phyloP scores from a whole-genome alignment of 2,113 vertebrate species.

The Sylvietta virens region DNA sequence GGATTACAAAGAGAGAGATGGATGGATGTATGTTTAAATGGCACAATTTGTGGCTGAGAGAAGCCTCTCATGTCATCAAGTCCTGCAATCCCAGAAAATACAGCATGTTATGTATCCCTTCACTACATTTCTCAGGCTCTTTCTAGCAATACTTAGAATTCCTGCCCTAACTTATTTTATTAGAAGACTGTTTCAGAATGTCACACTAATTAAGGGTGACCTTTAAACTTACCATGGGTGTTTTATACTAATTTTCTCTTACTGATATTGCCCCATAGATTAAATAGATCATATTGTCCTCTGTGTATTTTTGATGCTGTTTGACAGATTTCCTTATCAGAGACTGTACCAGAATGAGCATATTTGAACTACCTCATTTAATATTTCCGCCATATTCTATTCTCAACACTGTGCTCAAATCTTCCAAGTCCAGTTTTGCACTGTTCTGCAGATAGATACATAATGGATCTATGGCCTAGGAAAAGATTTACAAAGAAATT shows the following conservation, averaged over 20 bases:
- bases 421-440: neutral
- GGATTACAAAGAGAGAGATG: neutral
- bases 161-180: neutral
- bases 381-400: neutral
- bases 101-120: neutral
- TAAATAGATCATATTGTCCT: neutral
- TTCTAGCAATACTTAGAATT: neutral
- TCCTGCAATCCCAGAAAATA: neutral
- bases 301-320: neutral
- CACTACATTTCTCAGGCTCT: neutral
- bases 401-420: neutral
- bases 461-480: neutral
- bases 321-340: neutral
- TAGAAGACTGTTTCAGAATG: neutral
- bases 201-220: neutral
- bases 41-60: neutral
- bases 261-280: neutral
- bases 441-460: neutral
- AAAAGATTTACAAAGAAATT: neutral
- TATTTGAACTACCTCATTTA: neutral
- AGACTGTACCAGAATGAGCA: neutral
- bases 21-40: neutral
- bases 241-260: neutral
- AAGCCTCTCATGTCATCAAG: neutral
- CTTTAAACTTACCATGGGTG: neutral